Evolutionary conservation across 2,888 invertebrate genomes (phyloP), one percentile per base, ranked within the genome.

Genomic region (Loripinus fragilis): DNA sequence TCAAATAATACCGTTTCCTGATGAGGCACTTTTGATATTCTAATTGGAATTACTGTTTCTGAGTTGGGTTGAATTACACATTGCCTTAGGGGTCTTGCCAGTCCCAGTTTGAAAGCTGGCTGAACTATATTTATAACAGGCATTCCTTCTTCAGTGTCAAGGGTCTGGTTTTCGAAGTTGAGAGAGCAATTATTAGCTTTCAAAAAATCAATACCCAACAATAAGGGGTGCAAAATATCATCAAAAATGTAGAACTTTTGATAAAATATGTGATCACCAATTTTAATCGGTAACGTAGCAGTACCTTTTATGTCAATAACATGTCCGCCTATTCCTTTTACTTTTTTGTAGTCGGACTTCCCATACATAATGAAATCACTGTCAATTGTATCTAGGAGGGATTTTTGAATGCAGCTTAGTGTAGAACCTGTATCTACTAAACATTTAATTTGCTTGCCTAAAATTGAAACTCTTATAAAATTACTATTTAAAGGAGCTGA

Each of bases 221-320:
- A 55, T 2, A 80, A 17, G 0, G 48, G 20, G n/a, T 80, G 80
- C 33, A 70, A 73, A 55, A 80, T 74, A 17, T 71, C 30, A 38
- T 80, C 66, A 42, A 80, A 71, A 10, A 80, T 55, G 52, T 80
- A 66, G n/a, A 71, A 73, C 73, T 30, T 73, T 25, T 80, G 75
- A 17, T 1, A n/a, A 66, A 80, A 73, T 1, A 20, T 0, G 0
- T 7, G 2, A 8, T 69, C 33, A n/a, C 78, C 78, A 28, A 71
- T 71, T 60, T 38, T 42, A 20, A 78, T 8, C 17, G 55, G 12
- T 23, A 78, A 50, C n/a, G 5, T 33, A 0, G 69, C 65, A 5
- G 74, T 42, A 8, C 78, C 74, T n/a, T 1, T 66, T n/a, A 73
- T 60, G 2, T 71, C 28, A 15, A 75, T 68, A 0, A 74, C 8